Base-by-base conservation (phyloP, 2,797 vertebrate genomes). In the Cygnus olor region DNA sequence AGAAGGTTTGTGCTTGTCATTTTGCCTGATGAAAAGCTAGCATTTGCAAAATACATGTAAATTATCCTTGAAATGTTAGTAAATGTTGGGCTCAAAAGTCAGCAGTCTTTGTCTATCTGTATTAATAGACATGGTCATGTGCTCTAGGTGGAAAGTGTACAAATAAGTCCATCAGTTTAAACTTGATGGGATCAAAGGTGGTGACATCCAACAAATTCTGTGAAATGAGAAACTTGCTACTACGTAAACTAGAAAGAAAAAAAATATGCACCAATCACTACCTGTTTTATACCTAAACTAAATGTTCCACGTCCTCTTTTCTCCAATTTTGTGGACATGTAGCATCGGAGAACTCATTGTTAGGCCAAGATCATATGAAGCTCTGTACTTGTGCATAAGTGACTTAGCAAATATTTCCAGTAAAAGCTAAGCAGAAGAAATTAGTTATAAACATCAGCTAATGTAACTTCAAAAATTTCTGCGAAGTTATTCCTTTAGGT, bases 1-100 rank as follows among this genome's bases (percentile, higher is more conserved):
- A 28, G 38, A 90, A 85, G 12, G 49, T 60, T 86, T 88, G 20
- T 51, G 25, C 42, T 86, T 86, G 27, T 77, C 77, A 53, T 18
- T 88, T 85, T 82, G 13, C 53, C 49, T 92, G 76, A 85, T 51
- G 73, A 88, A 94, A 88, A 65, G 2, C 14, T 66, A 25, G 5
- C 34, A 27, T 84, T 85, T 68, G 18, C 30, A 73, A 93, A 93
- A 58, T 56, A 42, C 13, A 11, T 86, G 21, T 49, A 84, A 85
- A 86, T 92, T 91, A 73, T 24, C 47, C 47, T 58, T 86, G 73
- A 85, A 92, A 79, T 88, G 16, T 89, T 92, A 51, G 38, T 73
- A 91, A 86, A 85, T 19, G 2, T 34, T 61, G n/a, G 45, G 20
- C 69, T 85, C 20, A 72, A 78, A 87, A 89, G 30, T 84, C 81